phyloP scores from a whole-genome alignment of 2,797 vertebrate species.

The Chromobotia macracanthus region DNA sequence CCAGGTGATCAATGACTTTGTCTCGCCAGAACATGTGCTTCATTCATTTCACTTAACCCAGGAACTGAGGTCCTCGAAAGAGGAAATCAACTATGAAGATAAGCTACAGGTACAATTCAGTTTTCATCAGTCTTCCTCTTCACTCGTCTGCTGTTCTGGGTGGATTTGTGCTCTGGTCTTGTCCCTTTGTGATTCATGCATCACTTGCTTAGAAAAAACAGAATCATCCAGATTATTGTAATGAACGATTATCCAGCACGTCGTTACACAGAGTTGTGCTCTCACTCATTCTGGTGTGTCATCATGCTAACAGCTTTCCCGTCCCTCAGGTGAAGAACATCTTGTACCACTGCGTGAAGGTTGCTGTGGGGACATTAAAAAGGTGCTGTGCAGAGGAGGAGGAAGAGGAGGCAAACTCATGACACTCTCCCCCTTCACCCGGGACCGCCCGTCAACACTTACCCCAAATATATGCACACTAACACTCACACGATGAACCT shows the following conservation, averaged over 20 bases:
- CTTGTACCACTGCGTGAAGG: constrained; percentile 95
- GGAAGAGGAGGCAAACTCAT: constrained; percentile 80
- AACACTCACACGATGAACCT: constrained; percentile 77
- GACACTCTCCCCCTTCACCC: constrained; percentile 59
- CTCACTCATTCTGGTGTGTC: no score
- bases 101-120: constrained; percentile 89
- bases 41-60: constrained; percentile 96
- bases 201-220: no score
- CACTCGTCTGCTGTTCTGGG: no score
- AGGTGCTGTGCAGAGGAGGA: constrained; percentile 80
- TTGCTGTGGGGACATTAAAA: constrained; percentile 89
- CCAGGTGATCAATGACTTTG: constrained; percentile 98
- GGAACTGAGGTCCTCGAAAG: constrained; percentile 89
- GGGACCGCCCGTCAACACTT: constrained; percentile 39
- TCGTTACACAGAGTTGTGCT: no score
- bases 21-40: constrained; percentile 94
- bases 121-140: no score
- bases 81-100: constrained; percentile 98
- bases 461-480: constrained; percentile 70
- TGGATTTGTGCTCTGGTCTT: no score
- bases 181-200: no score
- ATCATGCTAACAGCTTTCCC: constrained; percentile 4
- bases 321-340: constrained; percentile 93
- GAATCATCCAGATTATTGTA: no score
- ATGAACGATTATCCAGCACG: no score